A percentile compares a stretch with the other conserved stretches of the same genome.
Evolutionary conservation across 2,797 vertebrate species (phyloP).

Genomic region (Myotis pilosus): DNA sequence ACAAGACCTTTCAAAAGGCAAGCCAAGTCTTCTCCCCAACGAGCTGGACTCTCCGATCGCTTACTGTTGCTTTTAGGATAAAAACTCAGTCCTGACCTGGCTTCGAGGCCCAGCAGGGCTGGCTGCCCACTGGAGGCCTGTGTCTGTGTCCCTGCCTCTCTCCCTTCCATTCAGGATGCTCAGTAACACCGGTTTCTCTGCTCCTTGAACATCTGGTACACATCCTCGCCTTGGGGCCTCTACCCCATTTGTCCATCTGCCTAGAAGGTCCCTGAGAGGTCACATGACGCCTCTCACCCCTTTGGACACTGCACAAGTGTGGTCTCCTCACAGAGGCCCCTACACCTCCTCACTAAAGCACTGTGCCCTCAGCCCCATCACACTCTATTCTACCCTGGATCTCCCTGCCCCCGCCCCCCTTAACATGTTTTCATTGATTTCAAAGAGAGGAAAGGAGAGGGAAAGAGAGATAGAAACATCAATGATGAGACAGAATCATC

Average conservation of each 20-base stretch:
- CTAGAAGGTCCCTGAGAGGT: background rate
- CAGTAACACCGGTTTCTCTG: background rate
- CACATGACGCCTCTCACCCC: background rate
- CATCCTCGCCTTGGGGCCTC: background rate
- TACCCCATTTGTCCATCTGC: too few relatives aligned
- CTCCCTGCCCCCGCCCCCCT: too few relatives aligned
- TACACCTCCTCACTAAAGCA: background rate
- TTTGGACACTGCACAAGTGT: background rate
- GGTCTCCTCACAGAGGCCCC: background rate
- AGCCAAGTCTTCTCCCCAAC: background rate
- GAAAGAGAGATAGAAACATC: too few relatives aligned
- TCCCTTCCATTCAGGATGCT: background rate
- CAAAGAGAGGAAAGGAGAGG: too few relatives aligned
- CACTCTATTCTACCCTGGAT: background rate
- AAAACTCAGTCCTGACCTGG: background rate
- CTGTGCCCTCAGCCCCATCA: accelerated
- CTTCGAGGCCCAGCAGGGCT: background rate
- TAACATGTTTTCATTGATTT: too few relatives aligned
- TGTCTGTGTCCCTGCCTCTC: background rate
- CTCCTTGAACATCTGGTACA: background rate
- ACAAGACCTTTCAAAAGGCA: background rate
- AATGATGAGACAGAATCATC: too few relatives aligned
- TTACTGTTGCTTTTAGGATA: background rate
- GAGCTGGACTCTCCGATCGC: background rate
- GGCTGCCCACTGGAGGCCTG: background rate